A percentile compares a stretch with the other conserved stretches of the same genome.
Conservation (phyloP, 2,113 vertebrate species). For the Passer domesticus region DNA sequence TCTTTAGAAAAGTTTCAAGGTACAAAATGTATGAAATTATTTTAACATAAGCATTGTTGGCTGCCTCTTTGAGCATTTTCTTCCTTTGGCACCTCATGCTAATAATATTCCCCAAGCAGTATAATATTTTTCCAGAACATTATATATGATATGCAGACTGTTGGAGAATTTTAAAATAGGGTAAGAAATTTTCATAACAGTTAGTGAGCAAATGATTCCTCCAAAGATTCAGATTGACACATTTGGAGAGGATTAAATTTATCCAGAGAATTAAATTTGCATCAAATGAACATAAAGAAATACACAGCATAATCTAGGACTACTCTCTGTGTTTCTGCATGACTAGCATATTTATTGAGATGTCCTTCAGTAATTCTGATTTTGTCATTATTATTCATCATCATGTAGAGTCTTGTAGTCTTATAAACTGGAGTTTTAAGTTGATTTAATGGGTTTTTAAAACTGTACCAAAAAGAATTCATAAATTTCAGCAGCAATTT, state of each 20-base stretch:
- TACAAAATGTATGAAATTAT: background rate
- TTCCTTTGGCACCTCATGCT: background rate
- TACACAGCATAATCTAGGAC: background rate
- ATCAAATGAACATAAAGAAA: constrained; percentile 40
- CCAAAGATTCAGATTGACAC: constrained; percentile 31
- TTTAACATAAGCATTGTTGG: background rate
- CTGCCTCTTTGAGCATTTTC: background rate
- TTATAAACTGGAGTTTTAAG: background rate
- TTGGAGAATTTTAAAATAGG: constrained; percentile 35
- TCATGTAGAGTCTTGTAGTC: background rate
- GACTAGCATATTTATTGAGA: constrained; percentile 19
- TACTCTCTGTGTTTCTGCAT: background rate
- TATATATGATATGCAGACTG: background rate
- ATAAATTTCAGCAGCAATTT: background rate
- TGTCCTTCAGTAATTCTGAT: constrained; percentile 35
- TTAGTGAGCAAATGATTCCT: constrained; percentile 18
- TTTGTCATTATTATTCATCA: constrained; percentile 19
- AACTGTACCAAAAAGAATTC: background rate
- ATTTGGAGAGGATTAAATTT: constrained; percentile 37
- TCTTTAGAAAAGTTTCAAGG: background rate
- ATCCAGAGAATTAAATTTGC: constrained; percentile 45
- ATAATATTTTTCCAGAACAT: background rate
- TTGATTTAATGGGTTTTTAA: background rate
- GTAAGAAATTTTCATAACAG: constrained; percentile 14
- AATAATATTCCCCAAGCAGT: background rate